Base-by-base conservation (phyloP, 2,113 vertebrate species). In the Sarotherodon lohbergeri region DNA sequence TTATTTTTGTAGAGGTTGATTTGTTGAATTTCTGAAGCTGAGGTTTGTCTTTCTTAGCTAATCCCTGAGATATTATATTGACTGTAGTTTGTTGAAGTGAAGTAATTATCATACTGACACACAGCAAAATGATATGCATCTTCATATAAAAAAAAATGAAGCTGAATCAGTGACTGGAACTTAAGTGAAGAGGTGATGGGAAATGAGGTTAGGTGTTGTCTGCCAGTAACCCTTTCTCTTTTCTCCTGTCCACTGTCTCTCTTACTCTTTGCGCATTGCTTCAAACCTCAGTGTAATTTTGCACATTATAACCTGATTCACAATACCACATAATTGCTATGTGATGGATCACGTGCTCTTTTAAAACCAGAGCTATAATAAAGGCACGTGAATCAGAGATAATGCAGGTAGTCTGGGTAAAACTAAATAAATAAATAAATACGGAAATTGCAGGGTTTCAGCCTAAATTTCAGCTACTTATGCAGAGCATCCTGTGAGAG, bases 321-420 rank as follows among this genome's bases (percentile, higher is more conserved):
- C 59, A 90, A 93, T 87, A 78, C 73, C 43, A 81, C 56, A 85
- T 89, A 87, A 94, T 86, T 90, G 63, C 89, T 52, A 52, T 43
- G 52, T 3, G 19, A 73, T 84, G 78, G 48, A 55, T 83, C 50
- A 88, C 61, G 73, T 87, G 43, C 36, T 86, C 66, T 50, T 85
- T 83, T 84, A 2, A 24, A 86, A 91, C 80, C 34, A 84, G 52
- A 59, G 13, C 22, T 9, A 39, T 16, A 81, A 43, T 79, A 63
- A 78, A 68, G 61, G 19, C 81, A 88, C 9, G 5, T 92, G 81
- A n/a, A 48, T 73, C 7, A 9, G 2, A 88, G 54, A 80, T 36
- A 88, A 82, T 80, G 46, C 34, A 56, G 17, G 54, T 86, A 86
- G 41, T 48, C 9, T 78, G 46, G 16, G 24, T 78, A 32, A 78